Evolutionary conservation across 1,140 invertebrate species (phyloP).

Genomic region (Formica exsecta): DNA sequence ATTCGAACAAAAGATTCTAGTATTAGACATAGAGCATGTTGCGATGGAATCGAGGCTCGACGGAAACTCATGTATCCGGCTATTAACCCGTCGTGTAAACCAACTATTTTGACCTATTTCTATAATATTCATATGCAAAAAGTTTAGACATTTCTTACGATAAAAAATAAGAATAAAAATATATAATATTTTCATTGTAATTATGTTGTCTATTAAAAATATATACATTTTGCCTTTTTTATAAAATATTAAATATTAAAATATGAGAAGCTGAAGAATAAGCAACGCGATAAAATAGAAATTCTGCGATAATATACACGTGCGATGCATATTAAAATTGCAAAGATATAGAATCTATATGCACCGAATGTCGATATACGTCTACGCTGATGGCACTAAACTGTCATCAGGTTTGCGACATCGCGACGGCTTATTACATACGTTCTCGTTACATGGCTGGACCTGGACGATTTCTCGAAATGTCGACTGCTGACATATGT

Average conservation of each 20-base stretch:
- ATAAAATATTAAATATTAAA: conserved; percentile 15
- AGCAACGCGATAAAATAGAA: background rate
- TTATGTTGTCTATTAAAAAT: background rate
- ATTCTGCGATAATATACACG: background rate
- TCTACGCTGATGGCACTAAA: background rate
- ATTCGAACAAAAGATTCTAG: conserved; percentile 6
- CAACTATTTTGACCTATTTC: background rate
- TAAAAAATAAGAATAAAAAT: background rate
- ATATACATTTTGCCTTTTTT: background rate
- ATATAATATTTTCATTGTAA: background rate
- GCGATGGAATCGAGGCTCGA: background rate
- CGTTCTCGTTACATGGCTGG: conserved; percentile 46
- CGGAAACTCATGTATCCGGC: conserved; percentile 22
- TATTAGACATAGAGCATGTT: background rate
- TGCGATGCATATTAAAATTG: background rate
- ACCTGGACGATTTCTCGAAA: conserved; percentile 38
- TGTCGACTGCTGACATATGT: conserved; percentile 49
- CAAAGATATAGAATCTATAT: background rate
- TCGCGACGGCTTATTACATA: conserved; percentile 49
- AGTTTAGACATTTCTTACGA: background rate
- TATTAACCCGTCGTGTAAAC: conserved; percentile 13
- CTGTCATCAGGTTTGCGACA: conserved; percentile 42
- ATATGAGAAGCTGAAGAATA: background rate
- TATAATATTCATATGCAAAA: conserved; percentile 1
- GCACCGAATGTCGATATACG: background rate